These are phyloP conservation scores for Drosophila maculinotata DNA, from an alignment of 2,888 invertebrate species.

Conservation along the genomic window DNA sequence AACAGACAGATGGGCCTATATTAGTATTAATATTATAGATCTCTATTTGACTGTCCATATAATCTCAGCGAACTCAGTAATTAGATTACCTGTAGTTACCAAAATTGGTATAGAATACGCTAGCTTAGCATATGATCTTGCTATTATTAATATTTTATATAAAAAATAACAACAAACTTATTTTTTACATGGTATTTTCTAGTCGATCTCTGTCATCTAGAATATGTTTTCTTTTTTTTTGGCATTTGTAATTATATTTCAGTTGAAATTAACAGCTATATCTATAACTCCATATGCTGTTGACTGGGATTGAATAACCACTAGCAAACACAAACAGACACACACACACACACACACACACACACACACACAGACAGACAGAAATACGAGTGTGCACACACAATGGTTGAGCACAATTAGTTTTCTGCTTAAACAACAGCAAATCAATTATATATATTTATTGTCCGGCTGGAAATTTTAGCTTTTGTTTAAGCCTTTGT, in stretches of 20 bases:
- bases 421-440: slow-evolving; percentile 58
- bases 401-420: slow-evolving; percentile 61
- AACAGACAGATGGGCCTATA: too few relatives aligned
- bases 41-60: too few relatives aligned
- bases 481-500: slow-evolving; percentile 60
- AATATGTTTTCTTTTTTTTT: neutral
- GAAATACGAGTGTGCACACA: slow-evolving; percentile 11
- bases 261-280: slow-evolving; percentile 43
- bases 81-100: too few relatives aligned
- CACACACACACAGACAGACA: neutral
- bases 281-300: slow-evolving; percentile 21
- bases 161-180: too few relatives aligned
- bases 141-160: too few relatives aligned
- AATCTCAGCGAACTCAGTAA: too few relatives aligned
- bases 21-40: too few relatives aligned
- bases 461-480: slow-evolving; percentile 47
- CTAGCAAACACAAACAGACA: slow-evolving; percentile 18
- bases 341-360: neutral
- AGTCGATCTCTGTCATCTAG: neutral
- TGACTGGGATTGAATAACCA: slow-evolving; percentile 13
- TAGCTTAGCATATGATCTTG: too few relatives aligned
- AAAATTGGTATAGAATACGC: too few relatives aligned
- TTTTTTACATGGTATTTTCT: neutral
- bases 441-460: slow-evolving; percentile 71
- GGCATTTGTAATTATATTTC: slow-evolving; percentile 55